phyloP scores from a whole-genome alignment of 1,140 invertebrate genomes.

The Trissolcus basalis region DNA sequence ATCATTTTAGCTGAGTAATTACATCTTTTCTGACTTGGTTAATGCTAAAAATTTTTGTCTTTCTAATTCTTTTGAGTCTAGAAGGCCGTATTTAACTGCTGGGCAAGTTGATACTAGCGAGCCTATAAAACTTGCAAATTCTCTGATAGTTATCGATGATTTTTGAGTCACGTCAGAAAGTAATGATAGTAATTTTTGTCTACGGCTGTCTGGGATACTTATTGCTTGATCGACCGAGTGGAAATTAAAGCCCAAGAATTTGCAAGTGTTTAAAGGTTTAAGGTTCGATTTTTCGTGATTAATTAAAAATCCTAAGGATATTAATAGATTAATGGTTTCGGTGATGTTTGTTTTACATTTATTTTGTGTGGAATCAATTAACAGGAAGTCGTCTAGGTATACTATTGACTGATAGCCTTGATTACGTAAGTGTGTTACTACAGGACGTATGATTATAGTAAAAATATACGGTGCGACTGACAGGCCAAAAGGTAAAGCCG shows the following conservation, averaged over 20 bases:
- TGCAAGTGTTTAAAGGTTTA: too few species aligned
- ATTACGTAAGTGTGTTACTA: too few species aligned
- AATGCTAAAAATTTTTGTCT: conserved; percentile 12
- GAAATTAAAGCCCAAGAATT: conserved; percentile 23
- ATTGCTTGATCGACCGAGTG: conserved; percentile 7
- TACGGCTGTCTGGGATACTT: background rate
- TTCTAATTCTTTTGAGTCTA: conserved; percentile 15
- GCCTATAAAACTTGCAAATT: conserved; percentile 15
- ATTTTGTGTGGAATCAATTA: too few species aligned
- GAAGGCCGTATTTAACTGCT: conserved; percentile 5
- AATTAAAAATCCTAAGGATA: too few species aligned
- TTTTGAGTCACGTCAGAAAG: conserved; percentile 2
- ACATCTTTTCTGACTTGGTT: background rate
- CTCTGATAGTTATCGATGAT: conserved; percentile 18
- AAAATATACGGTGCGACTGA: too few species aligned
- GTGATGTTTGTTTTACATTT: too few species aligned
- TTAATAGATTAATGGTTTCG: too few species aligned
- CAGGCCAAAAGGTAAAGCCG: too few species aligned
- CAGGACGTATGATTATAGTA: too few species aligned
- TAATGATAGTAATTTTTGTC: conserved; percentile 4
- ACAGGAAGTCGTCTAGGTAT: too few species aligned
- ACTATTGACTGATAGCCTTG: too few species aligned
- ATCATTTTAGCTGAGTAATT: conserved; percentile 11
- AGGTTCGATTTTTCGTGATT: too few species aligned
- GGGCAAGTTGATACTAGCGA: background rate